phyloP scores from a whole-genome alignment of 2,888 invertebrate genomes.

The Axea sp. region DNA sequence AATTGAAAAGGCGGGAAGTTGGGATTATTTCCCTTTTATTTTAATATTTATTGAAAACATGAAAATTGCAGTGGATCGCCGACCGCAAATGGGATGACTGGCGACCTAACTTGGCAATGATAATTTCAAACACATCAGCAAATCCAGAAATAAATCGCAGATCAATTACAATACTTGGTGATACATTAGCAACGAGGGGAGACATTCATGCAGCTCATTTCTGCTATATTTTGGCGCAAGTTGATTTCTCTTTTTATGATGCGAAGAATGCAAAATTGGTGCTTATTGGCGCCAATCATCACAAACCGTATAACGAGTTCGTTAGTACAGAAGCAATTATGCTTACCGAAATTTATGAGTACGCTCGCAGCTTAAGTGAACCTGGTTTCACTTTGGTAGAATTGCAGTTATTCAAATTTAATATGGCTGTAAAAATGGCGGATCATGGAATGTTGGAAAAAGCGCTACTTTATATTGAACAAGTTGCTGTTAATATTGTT shows the following conservation, averaged over 20 bases:
- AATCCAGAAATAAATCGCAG: conserved; percentile 88
- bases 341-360: conserved; percentile 97
- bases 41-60: no score
- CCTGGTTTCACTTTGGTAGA: conserved; percentile 86
- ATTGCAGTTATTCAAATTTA: conserved; percentile 89
- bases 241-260: conserved; percentile 81
- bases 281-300: conserved; percentile 87
- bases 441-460: conserved; percentile 89
- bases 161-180: conserved; percentile 87
- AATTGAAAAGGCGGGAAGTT: no score
- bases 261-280: conserved; percentile 84
- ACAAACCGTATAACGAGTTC: conserved; percentile 84
- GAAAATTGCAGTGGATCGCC: conserved; percentile 80
- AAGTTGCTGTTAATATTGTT: conserved; percentile 85
- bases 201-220: conserved; percentile 95
- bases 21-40: neutral
- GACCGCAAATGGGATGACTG: conserved; percentile 94
- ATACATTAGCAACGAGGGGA: conserved; percentile 86
- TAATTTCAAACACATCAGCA: conserved; percentile 90
- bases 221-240: conserved; percentile 94
- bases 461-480: conserved; percentile 91
- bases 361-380: conserved; percentile 90
- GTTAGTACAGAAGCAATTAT: conserved; percentile 92
- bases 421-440: conserved; percentile 88
- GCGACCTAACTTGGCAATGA: conserved; percentile 97